A percentile compares a stretch with the other conserved stretches of the same genome.
Evolutionary conservation across 2,888 invertebrate species (phyloP).

Genomic region (Creontiades dilutus): DNA sequence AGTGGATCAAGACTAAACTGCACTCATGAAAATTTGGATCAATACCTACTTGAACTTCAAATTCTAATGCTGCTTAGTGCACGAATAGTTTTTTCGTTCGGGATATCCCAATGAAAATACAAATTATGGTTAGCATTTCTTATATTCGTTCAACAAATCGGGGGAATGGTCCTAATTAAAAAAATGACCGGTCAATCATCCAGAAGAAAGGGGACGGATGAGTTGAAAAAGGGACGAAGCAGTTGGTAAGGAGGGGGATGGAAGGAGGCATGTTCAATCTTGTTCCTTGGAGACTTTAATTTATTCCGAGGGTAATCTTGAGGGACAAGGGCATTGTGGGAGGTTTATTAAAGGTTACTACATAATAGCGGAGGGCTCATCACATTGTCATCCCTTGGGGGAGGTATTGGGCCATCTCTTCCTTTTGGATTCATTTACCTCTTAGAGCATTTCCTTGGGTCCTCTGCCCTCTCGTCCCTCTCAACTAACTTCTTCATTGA

Average conservation of each 20-base stretch:
- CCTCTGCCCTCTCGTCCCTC: not conserved
- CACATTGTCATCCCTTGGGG: slow-evolving; percentile 61
- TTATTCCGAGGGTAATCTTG: slow-evolving; percentile 66
- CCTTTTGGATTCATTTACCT: slow-evolving; percentile 56
- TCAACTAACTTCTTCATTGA: slow-evolving; percentile 43
- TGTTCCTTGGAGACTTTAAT: slow-evolving; percentile 62
- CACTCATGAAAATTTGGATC: no score
- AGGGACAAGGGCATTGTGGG: slow-evolving; percentile 66
- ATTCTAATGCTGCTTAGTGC: no score
- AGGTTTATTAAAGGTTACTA: slow-evolving; percentile 67
- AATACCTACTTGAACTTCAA: no score
- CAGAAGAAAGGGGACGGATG: not conserved
- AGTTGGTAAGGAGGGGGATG: not conserved
- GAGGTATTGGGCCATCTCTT: slow-evolving; percentile 47
- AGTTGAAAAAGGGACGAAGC: slow-evolving; percentile 18
- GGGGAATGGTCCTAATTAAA: not conserved
- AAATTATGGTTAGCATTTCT: no score
- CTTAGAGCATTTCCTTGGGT: slow-evolving; percentile 44
- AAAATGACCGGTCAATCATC: slow-evolving; percentile 23
- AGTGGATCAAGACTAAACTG: no score
- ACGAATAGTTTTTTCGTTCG: no score
- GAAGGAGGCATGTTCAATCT: slow-evolving; percentile 59
- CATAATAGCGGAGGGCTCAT: slow-evolving; percentile 59
- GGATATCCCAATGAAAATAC: no score
- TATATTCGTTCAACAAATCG: not conserved